A percentile compares a stretch with the other conserved stretches of the same genome.
These are phyloP conservation scores for Amphipoea lucens DNA, from an alignment of 2,888 invertebrate species.

Conservation along the genomic window DNA sequence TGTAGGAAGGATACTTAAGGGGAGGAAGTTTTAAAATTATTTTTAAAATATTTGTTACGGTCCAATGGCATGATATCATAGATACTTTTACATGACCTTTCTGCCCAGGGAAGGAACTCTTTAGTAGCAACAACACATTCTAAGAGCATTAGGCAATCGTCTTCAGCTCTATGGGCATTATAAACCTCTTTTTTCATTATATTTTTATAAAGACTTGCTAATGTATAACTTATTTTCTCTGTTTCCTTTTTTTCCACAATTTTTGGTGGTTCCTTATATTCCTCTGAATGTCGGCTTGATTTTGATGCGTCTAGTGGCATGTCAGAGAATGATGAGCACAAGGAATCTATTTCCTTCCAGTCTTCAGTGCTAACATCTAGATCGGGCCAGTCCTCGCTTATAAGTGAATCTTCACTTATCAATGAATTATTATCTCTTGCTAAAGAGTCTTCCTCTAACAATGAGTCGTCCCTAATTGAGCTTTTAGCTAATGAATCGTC, in stretches of 20 bases:
- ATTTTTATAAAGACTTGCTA: slow-evolving; percentile 89
- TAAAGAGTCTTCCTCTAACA: slow-evolving; percentile 50
- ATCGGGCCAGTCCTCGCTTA: slow-evolving; percentile 82
- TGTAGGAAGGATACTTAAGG: not conserved
- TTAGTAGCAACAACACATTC: slow-evolving; percentile 91
- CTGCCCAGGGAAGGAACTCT: slow-evolving; percentile 90
- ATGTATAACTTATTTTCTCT: slow-evolving; percentile 71
- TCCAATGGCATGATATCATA: slow-evolving; percentile 74
- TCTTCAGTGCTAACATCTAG: slow-evolving; percentile 78
- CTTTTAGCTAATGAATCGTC: slow-evolving; percentile 42
- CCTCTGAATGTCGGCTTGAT: slow-evolving; percentile 24
- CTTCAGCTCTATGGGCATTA: slow-evolving; percentile 92
- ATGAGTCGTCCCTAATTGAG: slow-evolving; percentile 47
- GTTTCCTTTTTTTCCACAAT: slow-evolving; percentile 28
- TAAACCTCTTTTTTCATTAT: slow-evolving; percentile 85
- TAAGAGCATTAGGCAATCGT: slow-evolving; percentile 92
- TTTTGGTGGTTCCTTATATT: slow-evolving; percentile 36
- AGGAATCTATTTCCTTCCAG: slow-evolving; percentile 78
- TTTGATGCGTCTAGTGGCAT: slow-evolving; percentile 63
- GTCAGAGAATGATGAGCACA: slow-evolving; percentile 73
- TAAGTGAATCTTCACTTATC: slow-evolving; percentile 70
- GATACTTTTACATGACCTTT: slow-evolving; percentile 75
- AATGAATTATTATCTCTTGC: slow-evolving; percentile 46
- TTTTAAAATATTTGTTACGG: slow-evolving; percentile 62
- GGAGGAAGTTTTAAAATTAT: slow-evolving; percentile 32